Conservation (phyloP, 1,140 invertebrate species). For the Bacillus rossius region DNA sequence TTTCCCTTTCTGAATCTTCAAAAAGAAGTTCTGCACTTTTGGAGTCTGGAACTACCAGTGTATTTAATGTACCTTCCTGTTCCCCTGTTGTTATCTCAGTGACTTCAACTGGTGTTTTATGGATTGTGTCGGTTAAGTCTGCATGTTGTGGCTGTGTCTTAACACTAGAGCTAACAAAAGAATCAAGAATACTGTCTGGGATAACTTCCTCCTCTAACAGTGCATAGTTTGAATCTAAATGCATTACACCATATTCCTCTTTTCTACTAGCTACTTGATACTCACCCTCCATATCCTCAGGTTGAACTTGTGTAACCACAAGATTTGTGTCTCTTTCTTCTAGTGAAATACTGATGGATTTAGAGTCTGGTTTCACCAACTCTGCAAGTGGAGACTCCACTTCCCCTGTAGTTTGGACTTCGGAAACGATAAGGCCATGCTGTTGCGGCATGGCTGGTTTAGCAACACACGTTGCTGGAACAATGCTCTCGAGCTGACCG, state of each 20-base stretch:
- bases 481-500: conserved; percentile 35
- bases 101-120: background rate
- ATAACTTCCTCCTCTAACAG: conserved; percentile 11
- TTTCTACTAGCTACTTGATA: conserved; percentile 28
- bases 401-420: conserved; percentile 43
- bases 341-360: conserved; percentile 21
- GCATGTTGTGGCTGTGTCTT: conserved; percentile 10
- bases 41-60: conserved; percentile 2
- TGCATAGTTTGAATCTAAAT: conserved; percentile 5
- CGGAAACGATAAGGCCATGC: conserved; percentile 47
- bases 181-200: background rate
- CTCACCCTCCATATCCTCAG: conserved; percentile 49
- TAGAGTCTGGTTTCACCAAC: conserved; percentile 32
- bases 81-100: conserved; percentile 10
- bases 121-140: background rate
- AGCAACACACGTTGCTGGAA: conserved; percentile 33
- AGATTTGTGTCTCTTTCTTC: conserved; percentile 31
- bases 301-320: conserved; percentile 40
- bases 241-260: conserved; percentile 7
- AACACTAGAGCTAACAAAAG: background rate
- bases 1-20: conserved; percentile 8
- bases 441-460: conserved; percentile 38
- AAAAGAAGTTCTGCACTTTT: conserved; percentile 10
- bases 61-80: conserved; percentile 14
- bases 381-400: conserved; percentile 43